These are phyloP conservation scores for Gadus chalcogrammus DNA, from an alignment of 2,113 vertebrate genomes.

Conservation along the genomic window DNA sequence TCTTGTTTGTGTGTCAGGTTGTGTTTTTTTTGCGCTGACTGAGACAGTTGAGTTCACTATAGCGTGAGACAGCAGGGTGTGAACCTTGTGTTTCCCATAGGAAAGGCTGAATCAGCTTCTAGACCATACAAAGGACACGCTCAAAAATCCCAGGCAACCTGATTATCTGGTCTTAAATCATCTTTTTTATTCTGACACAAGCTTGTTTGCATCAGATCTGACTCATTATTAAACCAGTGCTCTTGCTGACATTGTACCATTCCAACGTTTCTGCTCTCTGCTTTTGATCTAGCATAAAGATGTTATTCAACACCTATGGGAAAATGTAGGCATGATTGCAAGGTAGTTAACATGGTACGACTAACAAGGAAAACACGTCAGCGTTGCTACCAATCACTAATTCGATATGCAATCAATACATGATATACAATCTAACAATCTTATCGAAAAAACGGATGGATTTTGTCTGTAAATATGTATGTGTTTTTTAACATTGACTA, in stretches of 20 bases:
- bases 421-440: too few species aligned
- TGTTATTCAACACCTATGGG: slow-evolving; percentile 26
- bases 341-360: too few species aligned
- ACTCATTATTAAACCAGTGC: slow-evolving; percentile 61
- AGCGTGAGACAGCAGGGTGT: slow-evolving; percentile 56
- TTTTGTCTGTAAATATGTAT: slow-evolving; percentile 52
- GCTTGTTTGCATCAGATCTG: slow-evolving; percentile 53
- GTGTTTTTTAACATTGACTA: slow-evolving; percentile 41
- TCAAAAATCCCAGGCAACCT: slow-evolving; percentile 42
- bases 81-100: slow-evolving; percentile 68
- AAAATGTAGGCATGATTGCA: too few species aligned
- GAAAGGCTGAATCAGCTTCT: slow-evolving; percentile 69
- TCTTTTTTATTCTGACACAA: slow-evolving; percentile 54
- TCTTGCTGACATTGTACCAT: slow-evolving; percentile 67
- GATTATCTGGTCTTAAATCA: slow-evolving; percentile 61
- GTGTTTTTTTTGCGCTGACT: slow-evolving; percentile 47
- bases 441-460: neutral
- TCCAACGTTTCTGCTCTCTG: slow-evolving; percentile 50
- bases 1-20: neutral
- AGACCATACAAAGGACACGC: slow-evolving; percentile 39
- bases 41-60: slow-evolving; percentile 49
- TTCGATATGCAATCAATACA: too few species aligned
- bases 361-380: too few species aligned
- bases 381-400: too few species aligned
- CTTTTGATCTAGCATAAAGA: slow-evolving; percentile 48